Conservation (phyloP, 2,888 invertebrate genomes). For the Leistus spinibarbis region DNA sequence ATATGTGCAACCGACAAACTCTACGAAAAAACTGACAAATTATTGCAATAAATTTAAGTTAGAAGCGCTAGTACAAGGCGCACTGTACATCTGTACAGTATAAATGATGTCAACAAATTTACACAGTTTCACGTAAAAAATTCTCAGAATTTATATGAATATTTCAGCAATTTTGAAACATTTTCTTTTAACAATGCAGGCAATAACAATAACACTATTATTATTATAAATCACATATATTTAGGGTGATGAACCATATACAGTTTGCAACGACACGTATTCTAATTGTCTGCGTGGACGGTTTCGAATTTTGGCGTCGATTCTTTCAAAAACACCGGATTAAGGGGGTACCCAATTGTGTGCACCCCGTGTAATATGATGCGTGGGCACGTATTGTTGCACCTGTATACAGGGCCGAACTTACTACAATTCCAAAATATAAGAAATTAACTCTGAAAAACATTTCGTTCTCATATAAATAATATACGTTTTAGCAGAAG, state of each 20-base stretch:
- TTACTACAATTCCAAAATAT: not conserved
- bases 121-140: no score
- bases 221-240: not conserved
- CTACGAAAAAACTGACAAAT: no score
- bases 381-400: constrained; percentile 4
- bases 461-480: no score
- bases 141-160: no score
- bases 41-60: no score
- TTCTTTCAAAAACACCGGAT: not conserved
- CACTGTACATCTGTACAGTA: no score
- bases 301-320: not conserved
- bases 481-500: no score
- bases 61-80: no score
- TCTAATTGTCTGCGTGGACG: not conserved
- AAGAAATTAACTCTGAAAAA: not conserved
- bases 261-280: not conserved
- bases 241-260: not conserved
- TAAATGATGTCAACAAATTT: no score
- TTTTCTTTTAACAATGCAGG: no score
- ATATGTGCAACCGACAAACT: no score
- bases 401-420: not conserved
- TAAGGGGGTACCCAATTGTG: not conserved
- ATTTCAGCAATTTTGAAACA: no score
- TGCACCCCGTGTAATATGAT: not conserved
- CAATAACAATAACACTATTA: not conserved